Evolutionary conservation across 23 tunicate genomes (phyloP).

Genomic region (Phallusia fumigata): DNA sequence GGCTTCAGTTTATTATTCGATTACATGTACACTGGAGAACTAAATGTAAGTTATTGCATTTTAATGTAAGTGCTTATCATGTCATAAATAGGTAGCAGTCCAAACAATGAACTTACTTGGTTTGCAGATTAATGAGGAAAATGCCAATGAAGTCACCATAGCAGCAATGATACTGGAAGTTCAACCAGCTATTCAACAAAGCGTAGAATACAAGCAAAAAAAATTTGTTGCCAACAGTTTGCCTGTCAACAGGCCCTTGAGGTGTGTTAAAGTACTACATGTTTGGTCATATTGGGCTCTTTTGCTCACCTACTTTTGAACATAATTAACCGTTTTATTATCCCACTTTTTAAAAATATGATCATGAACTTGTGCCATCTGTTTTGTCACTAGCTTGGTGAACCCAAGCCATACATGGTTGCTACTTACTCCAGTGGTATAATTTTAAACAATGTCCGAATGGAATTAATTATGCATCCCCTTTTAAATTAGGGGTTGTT

Average conservation of each 20-base stretch:
- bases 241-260: conserved; percentile 1
- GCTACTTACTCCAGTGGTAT: too few species aligned
- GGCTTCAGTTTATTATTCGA: conserved; percentile 25
- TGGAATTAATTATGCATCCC: too few species aligned
- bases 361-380: too few species aligned
- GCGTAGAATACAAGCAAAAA: conserved; percentile 28
- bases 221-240: conserved; percentile 27
- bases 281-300: too few species aligned
- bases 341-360: too few species aligned
- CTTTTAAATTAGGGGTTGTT: too few species aligned
- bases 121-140: conserved; percentile 27
- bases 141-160: conserved; percentile 19
- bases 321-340: too few species aligned
- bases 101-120: neutral
- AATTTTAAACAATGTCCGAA: too few species aligned
- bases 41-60: neutral
- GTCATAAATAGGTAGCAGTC: neutral
- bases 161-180: conserved; percentile 30
- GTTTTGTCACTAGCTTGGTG: too few species aligned
- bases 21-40: conserved; percentile 34
- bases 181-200: neutral
- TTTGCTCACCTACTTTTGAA: too few species aligned
- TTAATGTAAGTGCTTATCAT: neutral
- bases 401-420: too few species aligned
- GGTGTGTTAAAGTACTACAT: neutral